Conservation (phyloP, 1,140 invertebrate species). For the Orchestia grillus region DNA sequence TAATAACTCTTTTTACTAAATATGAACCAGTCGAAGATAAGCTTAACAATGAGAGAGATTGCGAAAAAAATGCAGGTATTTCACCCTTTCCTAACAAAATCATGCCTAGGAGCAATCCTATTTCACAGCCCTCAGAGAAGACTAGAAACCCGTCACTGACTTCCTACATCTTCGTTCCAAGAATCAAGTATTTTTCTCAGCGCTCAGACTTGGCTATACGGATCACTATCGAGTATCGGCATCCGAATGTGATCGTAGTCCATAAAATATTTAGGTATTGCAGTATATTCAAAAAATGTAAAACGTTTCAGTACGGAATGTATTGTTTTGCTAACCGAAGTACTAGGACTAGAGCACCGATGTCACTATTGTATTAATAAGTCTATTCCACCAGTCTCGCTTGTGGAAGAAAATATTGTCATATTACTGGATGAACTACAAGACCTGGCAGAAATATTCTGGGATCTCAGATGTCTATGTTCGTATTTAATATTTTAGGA, state of each 20-base stretch:
- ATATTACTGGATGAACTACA: not conserved
- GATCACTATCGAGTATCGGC: not conserved
- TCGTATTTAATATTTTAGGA: not conserved
- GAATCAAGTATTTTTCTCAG: not conserved
- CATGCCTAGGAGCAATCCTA: not conserved
- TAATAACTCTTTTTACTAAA: too few relatives aligned
- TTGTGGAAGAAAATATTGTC: not conserved
- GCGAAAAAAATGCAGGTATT: too few relatives aligned
- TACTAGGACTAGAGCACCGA: too few relatives aligned
- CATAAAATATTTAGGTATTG: too few relatives aligned
- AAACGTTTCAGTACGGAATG: too few relatives aligned
- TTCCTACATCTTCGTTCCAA: not conserved
- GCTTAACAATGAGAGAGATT: too few relatives aligned
- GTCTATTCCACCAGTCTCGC: not conserved
- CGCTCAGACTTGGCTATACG: not conserved
- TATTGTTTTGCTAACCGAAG: too few relatives aligned
- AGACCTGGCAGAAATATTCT: not conserved
- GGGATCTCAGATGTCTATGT: not conserved
- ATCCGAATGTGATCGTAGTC: too few relatives aligned
- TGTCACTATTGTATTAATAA: too few relatives aligned
- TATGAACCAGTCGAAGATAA: too few relatives aligned
- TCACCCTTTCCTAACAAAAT: not conserved
- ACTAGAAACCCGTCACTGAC: not conserved
- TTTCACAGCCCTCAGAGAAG: not conserved
- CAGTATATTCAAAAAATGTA: too few relatives aligned